Percentiles rank a stretch among this genome's conserved stretches.
These are phyloP conservation scores for Bombyx mori DNA, from an alignment of 1,140 invertebrate species.

Conservation along the genomic window ASM3026992v2 NC_085116.1:9114501-9115000, in stretches of 20 bases:
- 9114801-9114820: constrained; percentile 13
- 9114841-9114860: constrained; percentile 56
- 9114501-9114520: no score
- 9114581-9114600: no score
- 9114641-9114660: no score
- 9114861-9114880: constrained; percentile 19
- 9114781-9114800: not conserved
- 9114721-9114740: not conserved
- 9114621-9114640: no score
- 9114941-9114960: constrained; percentile 59
- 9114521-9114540: no score
- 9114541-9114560: no score
- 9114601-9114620: no score
- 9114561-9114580: no score
- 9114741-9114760: not conserved
- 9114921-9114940: constrained; percentile 64
- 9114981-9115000: constrained; percentile 21
- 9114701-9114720: not conserved
- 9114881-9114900: constrained; percentile 57
- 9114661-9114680: no score
- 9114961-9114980: constrained; percentile 33
- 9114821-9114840: constrained; percentile 59
- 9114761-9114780: constrained; percentile 16
- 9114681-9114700: not conserved
- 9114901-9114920: constrained; percentile 65